Conservation (phyloP, 2,113 vertebrate genomes). For the Sardina pilchardus region DNA sequence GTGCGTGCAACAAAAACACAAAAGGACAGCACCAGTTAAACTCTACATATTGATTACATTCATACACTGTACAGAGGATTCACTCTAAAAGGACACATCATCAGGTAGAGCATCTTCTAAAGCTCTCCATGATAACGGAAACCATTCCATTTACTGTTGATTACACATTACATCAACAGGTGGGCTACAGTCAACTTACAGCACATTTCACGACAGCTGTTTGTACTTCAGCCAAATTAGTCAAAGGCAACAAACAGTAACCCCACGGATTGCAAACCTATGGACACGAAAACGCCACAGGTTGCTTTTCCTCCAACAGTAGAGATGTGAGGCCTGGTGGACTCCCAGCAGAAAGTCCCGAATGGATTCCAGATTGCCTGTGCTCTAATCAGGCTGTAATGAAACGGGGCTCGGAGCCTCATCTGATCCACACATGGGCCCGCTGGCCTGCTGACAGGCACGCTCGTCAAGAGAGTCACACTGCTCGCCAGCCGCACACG, state of each 20-base stretch:
- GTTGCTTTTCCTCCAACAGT: background rate
- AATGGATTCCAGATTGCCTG: background rate
- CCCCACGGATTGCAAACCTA: background rate
- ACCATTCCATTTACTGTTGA: background rate
- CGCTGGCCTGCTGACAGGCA: background rate
- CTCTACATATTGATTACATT: background rate
- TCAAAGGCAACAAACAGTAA: background rate
- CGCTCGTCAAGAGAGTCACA: background rate
- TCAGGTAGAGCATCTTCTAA: background rate
- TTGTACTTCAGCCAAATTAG: background rate
- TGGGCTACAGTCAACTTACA: background rate
- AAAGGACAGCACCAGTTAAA: background rate
- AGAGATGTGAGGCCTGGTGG: background rate
- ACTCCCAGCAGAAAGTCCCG: background rate
- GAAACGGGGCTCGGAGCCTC: background rate
- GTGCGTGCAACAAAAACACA: background rate
- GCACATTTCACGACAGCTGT: background rate
- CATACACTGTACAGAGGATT: background rate
- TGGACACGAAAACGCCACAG: no score
- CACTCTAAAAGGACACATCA: background rate
- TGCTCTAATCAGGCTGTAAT: slow-evolving; percentile 5
- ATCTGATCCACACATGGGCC: background rate
- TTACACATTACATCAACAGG: background rate
- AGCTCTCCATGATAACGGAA: background rate
- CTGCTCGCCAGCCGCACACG: slow-evolving; percentile 65